Evolutionary conservation across 53 echinoderm and acorn worm species (phyloP).

Genomic region (Echinarachnius parma): DNA sequence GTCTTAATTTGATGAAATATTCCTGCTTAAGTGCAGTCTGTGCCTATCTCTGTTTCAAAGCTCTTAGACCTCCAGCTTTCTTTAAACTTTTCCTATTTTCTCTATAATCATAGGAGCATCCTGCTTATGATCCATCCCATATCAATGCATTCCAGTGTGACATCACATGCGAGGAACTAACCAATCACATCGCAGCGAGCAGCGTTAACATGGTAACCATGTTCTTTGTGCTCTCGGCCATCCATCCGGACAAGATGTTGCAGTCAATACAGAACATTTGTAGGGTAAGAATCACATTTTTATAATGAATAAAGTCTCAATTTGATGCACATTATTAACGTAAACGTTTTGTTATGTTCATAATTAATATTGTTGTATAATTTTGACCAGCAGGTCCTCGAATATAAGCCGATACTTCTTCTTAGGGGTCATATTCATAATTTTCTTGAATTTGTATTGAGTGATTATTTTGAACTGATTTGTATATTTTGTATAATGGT

Average conservation of each 20-base stretch:
- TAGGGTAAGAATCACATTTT: too few species aligned
- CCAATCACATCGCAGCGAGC: constrained; percentile 47
- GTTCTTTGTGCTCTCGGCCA: constrained; percentile 93
- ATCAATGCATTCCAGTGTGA: constrained; percentile 92
- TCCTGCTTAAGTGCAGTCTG: too few species aligned
- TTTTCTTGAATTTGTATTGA: too few species aligned
- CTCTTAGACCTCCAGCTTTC: background rate
- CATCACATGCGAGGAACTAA: constrained; percentile 66
- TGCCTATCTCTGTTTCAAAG: background rate
- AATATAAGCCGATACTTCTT: too few species aligned
- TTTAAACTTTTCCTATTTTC: background rate
- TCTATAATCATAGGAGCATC: constrained; percentile 58
- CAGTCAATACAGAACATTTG: constrained; percentile 62
- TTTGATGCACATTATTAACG: too few species aligned
- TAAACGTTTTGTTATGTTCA: too few species aligned
- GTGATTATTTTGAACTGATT: too few species aligned
- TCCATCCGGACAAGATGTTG: constrained; percentile 90
- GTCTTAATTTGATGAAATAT: too few species aligned
- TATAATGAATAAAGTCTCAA: constrained; percentile 9
- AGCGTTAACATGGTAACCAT: constrained; percentile 77
- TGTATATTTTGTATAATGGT: too few species aligned
- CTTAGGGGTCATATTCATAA: too few species aligned
- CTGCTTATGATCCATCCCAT: constrained; percentile 63
- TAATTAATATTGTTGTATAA: too few species aligned
- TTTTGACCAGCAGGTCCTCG: too few species aligned